Percentiles rank a stretch among this genome's conserved stretches.
Conservation (phyloP, 30 jellyfish, hydroid and myxozoan genomes). For the Chrysaora quinquecirrha region DNA sequence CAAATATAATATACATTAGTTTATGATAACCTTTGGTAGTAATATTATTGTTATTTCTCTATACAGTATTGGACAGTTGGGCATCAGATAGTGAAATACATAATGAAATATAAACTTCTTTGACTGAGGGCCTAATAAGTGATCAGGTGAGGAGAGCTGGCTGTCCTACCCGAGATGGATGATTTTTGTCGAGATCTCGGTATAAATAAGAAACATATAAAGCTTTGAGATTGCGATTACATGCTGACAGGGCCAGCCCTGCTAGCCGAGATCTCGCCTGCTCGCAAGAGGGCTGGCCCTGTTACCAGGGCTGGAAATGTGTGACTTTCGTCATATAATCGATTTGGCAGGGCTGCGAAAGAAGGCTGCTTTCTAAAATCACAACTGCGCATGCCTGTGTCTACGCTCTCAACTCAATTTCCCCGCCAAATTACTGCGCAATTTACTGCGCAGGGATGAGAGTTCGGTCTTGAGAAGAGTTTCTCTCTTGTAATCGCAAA, state of each 20-base stretch:
- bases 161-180: not conserved
- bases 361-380: not conserved
- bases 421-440: not conserved
- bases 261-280: not conserved
- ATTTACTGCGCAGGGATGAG: too few relatives aligned
- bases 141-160: slow-evolving; percentile 1
- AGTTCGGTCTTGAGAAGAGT: too few relatives aligned
- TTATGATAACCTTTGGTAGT: too few relatives aligned
- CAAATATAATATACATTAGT: too few relatives aligned
- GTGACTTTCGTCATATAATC: not conserved
- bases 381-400: not conserved
- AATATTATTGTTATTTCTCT: too few relatives aligned
- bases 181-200: not conserved
- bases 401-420: too few relatives aligned
- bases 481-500: too few relatives aligned
- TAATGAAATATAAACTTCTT: too few relatives aligned
- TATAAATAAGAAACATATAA: not conserved
- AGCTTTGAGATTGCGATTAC: not conserved
- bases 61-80: too few relatives aligned
- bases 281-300: not conserved
- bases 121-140: too few relatives aligned
- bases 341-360: not conserved
- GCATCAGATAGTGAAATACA: too few relatives aligned
- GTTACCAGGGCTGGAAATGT: not conserved
- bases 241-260: not conserved